Evolutionary conservation across 2,888 invertebrate genomes (phyloP).

Genomic region (Hermaeophaga mercurialis): DNA sequence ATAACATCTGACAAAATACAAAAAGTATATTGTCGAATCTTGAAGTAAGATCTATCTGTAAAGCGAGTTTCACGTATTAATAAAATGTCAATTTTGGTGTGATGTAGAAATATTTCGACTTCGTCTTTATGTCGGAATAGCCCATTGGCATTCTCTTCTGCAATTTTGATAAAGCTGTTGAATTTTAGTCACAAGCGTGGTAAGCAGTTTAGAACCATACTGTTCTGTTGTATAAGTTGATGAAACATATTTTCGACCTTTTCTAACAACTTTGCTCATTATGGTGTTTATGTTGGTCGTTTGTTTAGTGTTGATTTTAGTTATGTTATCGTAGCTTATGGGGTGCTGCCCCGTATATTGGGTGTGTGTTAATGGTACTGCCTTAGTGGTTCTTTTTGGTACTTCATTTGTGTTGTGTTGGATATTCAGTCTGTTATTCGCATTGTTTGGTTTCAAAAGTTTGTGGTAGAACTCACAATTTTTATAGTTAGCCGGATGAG

Average conservation of each 20-base stretch:
- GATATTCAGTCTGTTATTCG: neutral
- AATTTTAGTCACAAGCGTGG: constrained; percentile 13
- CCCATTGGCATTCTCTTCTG: constrained; percentile 12
- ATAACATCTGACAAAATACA: no score
- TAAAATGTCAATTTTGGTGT: constrained; percentile 29
- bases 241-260: constrained; percentile 20
- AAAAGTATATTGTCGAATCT: constrained; percentile 18
- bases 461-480: constrained; percentile 7
- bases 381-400: constrained; percentile 5
- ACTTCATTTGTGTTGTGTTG: constrained; percentile 7
- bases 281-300: constrained; percentile 1
- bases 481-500: constrained; percentile 21
- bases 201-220: constrained; percentile 24
- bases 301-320: constrained; percentile 9
- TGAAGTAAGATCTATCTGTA: constrained; percentile 25
- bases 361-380: neutral
- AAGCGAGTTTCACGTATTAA: constrained; percentile 34
- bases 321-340: constrained; percentile 14
- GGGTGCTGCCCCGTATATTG: neutral
- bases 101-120: constrained; percentile 16
- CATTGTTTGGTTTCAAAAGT: neutral
- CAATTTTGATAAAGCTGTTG: constrained; percentile 12
- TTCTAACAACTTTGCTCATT: constrained; percentile 18
- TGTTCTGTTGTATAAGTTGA: constrained; percentile 20
- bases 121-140: constrained; percentile 14